Percentiles rank a stretch among this genome's conserved stretches.
These are phyloP conservation scores for Heterodera schachtii DNA, from an alignment of 1,140 invertebrate genomes.

Conservation along the genomic window DNA sequence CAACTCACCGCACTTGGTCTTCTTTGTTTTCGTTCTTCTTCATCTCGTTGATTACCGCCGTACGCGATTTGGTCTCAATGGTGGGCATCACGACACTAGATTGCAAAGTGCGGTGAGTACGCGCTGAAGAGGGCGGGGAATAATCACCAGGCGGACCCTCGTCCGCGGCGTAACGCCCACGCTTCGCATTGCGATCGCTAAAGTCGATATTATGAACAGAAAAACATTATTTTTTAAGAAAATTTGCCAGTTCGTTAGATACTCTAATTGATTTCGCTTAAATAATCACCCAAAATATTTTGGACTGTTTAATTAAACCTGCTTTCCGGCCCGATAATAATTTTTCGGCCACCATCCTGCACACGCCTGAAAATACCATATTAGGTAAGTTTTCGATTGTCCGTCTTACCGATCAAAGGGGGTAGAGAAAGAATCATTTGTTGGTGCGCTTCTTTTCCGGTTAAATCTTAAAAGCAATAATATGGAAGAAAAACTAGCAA, in stretches of 20 bases:
- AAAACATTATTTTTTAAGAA: no score
- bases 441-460: conserved; percentile 4
- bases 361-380: conserved; percentile 35
- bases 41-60: conserved; percentile 42
- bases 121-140: conserved; percentile 15
- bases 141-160: conserved; percentile 20
- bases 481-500: not conserved
- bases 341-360: conserved; percentile 33
- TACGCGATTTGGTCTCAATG: conserved; percentile 51
- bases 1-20: conserved; percentile 37
- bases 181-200: conserved; percentile 20
- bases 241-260: no score
- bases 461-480: conserved; percentile 18
- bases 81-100: conserved; percentile 50
- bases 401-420: conserved; percentile 7
- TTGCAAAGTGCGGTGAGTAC: conserved; percentile 36
- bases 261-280: no score
- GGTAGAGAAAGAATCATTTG: conserved; percentile 8
- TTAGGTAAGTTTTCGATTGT: conserved; percentile 7
- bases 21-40: conserved; percentile 44
- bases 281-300: no score
- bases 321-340: conserved; percentile 29
- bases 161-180: conserved; percentile 21
- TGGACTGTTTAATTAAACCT: conserved; percentile 6
- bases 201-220: not conserved